These are phyloP conservation scores for Hemichromis elongatus DNA, from an alignment of 2,113 vertebrate species.

Conservation along the genomic window DNA sequence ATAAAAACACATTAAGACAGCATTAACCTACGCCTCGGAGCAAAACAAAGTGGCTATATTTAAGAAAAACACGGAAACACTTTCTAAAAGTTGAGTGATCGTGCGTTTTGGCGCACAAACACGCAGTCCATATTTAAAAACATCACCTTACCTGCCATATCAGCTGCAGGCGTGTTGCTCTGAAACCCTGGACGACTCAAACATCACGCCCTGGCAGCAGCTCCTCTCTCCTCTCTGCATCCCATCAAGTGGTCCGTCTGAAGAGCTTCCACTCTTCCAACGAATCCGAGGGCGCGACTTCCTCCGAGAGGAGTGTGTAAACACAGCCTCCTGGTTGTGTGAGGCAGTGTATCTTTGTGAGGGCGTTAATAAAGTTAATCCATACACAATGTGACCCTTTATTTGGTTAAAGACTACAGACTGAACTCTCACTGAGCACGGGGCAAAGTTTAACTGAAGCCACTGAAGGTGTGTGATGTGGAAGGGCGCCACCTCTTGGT, in stretches of 20 bases:
- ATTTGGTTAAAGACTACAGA: neutral
- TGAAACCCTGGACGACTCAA: neutral
- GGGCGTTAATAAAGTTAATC: neutral
- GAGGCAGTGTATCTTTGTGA: neutral
- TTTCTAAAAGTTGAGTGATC: neutral
- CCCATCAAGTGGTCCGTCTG: neutral
- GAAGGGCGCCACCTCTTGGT: constrained; percentile 20
- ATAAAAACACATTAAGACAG: neutral
- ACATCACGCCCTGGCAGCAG: neutral
- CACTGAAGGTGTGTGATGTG: neutral
- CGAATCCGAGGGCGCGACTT: constrained; percentile 39
- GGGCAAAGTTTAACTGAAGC: neutral
- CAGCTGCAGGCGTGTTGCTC: neutral
- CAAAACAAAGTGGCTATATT: neutral
- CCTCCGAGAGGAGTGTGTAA: constrained; percentile 40
- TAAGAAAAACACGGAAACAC: neutral
- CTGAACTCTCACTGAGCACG: neutral
- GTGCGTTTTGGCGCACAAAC: neutral
- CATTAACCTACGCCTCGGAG: rapidly evolving
- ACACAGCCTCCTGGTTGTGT: constrained; percentile 1
- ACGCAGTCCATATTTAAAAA: neutral
- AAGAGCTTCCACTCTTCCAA: constrained; percentile 9
- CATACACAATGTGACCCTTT: neutral
- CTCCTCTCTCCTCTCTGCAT: constrained; percentile 16
- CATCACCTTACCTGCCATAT: constrained; percentile 43